Evolutionary conservation across 2,888 invertebrate species (phyloP), one percentile per base, ranked within the genome.

Genomic region (Eurytoma californica): DNA sequence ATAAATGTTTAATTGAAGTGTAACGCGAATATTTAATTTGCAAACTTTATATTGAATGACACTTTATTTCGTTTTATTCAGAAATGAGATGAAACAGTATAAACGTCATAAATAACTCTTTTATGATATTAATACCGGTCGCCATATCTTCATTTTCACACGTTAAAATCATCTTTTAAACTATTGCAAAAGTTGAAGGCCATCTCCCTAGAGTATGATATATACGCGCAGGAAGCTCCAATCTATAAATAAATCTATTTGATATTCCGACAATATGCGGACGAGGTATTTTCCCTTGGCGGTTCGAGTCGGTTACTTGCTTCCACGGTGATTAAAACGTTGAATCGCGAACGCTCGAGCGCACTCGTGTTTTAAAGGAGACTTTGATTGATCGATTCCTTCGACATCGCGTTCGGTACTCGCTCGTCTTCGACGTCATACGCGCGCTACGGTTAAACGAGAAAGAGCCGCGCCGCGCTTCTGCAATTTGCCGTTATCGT

Each of bases 311-410:
- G 18, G 63, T 24, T 5, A 28, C 28, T 20, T 49, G 47, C 70
- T 24, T 30, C 18, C 24, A n/a, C 57, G 53, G 69, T 61, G 61
- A 76, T 76, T 61, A 76, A 61, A 68, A 76, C 68, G 55, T 76
- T 53, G 39, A 63, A 69, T 69, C 55, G 51, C 55, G 53, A 76
- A 55, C 68, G 68, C 61, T 66, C 66, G 65, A 73, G 28, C 53
- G 47, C 75, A 51, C 60, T 60, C 30, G 30, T 53, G 61, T 55
- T 76, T 76, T 76, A 76, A 76, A 69, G 75, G 55, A 53, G 75
- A 76, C 75, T n/a, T 69, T 76, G 75, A 76, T 76, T 69, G 75
- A 76, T 76, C 75, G 75, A 69, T 66, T 76, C 69, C 61, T 47
- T 75, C 68, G 68, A 68, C 53, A 61, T 53, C 60, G 53, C 51